A percentile compares a stretch with the other conserved stretches of the same genome.
These are phyloP conservation scores for Asarcornis scutulata DNA, from an alignment of 2,113 vertebrate species.

Conservation along the genomic window DNA sequence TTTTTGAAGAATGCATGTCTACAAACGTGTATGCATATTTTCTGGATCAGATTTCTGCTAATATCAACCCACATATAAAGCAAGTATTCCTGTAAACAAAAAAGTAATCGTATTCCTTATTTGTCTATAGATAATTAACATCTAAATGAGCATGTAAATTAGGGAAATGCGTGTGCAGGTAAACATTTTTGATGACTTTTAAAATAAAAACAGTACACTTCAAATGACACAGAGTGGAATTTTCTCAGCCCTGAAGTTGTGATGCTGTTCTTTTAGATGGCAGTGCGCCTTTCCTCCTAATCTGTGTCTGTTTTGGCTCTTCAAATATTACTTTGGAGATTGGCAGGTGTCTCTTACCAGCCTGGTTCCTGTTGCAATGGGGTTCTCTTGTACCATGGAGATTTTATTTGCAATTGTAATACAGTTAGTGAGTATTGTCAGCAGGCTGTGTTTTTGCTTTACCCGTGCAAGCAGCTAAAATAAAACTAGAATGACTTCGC, in stretches of 20 bases:
- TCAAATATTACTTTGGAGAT: neutral
- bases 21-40: neutral
- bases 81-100: neutral
- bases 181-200: neutral
- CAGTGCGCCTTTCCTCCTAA: neutral
- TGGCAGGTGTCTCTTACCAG: neutral
- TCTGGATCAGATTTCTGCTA: neutral
- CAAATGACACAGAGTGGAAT: neutral
- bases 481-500: neutral
- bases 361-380: neutral
- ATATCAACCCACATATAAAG: neutral
- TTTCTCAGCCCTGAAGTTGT: neutral
- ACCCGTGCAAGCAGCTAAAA: neutral
- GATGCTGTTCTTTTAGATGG: neutral
- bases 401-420: neutral
- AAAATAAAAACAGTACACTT: neutral
- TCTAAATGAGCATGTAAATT: neutral
- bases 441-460: neutral
- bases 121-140: neutral
- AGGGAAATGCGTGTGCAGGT: neutral
- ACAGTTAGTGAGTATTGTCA: neutral
- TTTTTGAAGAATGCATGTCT: neutral
- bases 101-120: neutral
- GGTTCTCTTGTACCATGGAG: neutral
- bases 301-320: neutral